Conservation (phyloP, 92 coral and sea anemone genomes). For the Heliopora coerulea region DNA sequence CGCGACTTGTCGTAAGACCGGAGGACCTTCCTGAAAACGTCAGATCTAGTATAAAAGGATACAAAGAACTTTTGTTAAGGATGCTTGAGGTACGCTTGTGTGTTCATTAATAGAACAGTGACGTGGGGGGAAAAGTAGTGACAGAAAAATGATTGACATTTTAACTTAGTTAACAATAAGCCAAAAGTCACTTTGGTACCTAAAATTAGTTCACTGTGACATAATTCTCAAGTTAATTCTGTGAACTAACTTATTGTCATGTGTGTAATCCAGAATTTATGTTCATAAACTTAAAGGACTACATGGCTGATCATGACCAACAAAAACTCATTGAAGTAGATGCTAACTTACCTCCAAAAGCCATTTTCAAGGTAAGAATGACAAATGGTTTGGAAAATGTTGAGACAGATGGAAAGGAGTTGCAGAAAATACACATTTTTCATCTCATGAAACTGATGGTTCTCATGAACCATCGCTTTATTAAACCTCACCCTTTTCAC, state of each 20-base stretch:
- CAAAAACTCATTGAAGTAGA: conserved; percentile 86
- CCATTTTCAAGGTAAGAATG: conserved; percentile 78
- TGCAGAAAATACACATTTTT: too few species aligned
- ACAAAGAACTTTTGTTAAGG: conserved; percentile 82
- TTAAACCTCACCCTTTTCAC: too few species aligned
- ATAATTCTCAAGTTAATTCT: too few species aligned
- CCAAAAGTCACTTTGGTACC: too few species aligned
- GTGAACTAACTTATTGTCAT: too few species aligned
- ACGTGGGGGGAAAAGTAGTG: not conserved
- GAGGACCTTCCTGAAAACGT: conserved; percentile 91
- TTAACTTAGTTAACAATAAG: too few species aligned
- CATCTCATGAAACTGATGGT: too few species aligned
- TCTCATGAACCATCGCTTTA: too few species aligned
- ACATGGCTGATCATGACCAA: conserved; percentile 93
- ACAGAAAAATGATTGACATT: too few species aligned
- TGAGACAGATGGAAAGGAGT: too few species aligned
- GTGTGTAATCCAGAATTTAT: not conserved
- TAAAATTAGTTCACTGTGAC: too few species aligned
- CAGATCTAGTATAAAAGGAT: conserved; percentile 69
- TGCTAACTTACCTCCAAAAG: conserved; percentile 79
- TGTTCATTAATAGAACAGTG: not conserved
- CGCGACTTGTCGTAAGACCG: conserved; percentile 84
- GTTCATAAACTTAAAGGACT: conserved; percentile 57
- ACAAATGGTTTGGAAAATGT: too few species aligned
- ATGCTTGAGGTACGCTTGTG: conserved; percentile 77